phyloP scores from a whole-genome alignment of 2,113 vertebrate genomes.

The Motacilla tschutschensis region DNA sequence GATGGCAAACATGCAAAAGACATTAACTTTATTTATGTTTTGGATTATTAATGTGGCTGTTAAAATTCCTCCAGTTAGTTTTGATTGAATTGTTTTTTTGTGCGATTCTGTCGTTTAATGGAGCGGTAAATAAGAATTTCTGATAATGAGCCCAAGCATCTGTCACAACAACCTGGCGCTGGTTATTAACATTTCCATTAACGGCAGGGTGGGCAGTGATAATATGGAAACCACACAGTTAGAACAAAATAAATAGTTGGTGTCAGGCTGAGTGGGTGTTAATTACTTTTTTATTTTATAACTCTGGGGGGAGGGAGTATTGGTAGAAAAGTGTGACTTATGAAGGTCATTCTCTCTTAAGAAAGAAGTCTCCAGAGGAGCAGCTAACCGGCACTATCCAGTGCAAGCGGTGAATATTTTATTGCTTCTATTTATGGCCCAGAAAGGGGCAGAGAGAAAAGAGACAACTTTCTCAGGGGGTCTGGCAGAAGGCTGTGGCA shows the following conservation, averaged over 20 bases:
- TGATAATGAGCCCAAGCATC: slow-evolving; percentile 86
- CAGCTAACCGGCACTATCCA: not conserved
- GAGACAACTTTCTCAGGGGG: not conserved
- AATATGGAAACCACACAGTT: slow-evolving; percentile 75
- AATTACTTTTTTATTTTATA: slow-evolving; percentile 76
- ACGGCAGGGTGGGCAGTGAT: slow-evolving; percentile 77
- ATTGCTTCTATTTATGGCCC: not conserved
- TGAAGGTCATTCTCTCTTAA: slow-evolving; percentile 53
- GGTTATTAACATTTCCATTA: slow-evolving; percentile 87
- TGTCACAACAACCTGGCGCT: slow-evolving; percentile 82
- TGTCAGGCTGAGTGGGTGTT: slow-evolving; percentile 77
- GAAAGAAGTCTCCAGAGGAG: slow-evolving; percentile 30
- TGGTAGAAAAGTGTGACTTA: slow-evolving; percentile 40
- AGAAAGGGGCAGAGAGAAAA: not conserved
- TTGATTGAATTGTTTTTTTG: slow-evolving; percentile 80
- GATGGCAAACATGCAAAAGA: slow-evolving; percentile 68
- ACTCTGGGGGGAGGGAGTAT: slow-evolving; percentile 19
- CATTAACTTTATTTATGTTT: slow-evolving; percentile 81
- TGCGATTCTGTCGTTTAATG: slow-evolving; percentile 84
- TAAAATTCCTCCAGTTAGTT: slow-evolving; percentile 81
- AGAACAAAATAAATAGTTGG: slow-evolving; percentile 81
- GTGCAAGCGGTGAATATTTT: not conserved
- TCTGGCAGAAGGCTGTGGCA: not conserved
- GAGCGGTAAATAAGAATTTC: slow-evolving; percentile 90
- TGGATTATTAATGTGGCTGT: slow-evolving; percentile 79